phyloP scores from a whole-genome alignment of 1,140 invertebrate genomes.

The Penaeus chinensis region DNA sequence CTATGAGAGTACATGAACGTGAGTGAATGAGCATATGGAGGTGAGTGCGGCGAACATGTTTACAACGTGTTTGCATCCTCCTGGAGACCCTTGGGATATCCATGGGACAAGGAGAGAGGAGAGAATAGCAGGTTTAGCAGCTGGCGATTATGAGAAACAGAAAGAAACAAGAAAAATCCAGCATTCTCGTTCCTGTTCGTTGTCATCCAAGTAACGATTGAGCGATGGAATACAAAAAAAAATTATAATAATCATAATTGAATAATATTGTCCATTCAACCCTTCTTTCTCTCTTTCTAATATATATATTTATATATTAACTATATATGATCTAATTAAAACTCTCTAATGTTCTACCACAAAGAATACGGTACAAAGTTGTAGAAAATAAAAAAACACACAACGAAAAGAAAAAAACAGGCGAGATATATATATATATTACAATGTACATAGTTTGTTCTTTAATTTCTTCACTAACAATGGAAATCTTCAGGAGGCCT shows the following conservation, averaged over 20 bases:
- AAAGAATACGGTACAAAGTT: constrained; percentile 35
- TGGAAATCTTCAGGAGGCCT: too few species aligned
- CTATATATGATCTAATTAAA: constrained; percentile 45
- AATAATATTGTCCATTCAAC: background rate
- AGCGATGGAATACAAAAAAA: constrained; percentile 7
- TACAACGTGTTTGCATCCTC: too few species aligned
- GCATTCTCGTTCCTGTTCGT: constrained; percentile 37
- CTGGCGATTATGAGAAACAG: constrained; percentile 12
- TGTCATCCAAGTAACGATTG: constrained; percentile 22
- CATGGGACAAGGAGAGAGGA: constrained; percentile 23
- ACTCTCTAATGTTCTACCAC: constrained; percentile 45
- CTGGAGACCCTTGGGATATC: too few species aligned
- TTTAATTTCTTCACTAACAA: too few species aligned
- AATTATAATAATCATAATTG: background rate
- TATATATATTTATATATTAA: constrained; percentile 46
- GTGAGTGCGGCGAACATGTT: too few species aligned
- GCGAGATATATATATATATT: background rate
- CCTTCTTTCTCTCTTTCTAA: constrained; percentile 21
- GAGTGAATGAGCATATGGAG: too few species aligned
- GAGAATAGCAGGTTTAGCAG: constrained; percentile 31
- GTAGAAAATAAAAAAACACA: constrained; percentile 45
- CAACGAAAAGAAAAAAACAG: constrained; percentile 33
- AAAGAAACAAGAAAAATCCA: constrained; percentile 36
- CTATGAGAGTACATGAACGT: too few species aligned
- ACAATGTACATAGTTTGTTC: constrained; percentile 9